Base-by-base conservation (phyloP, 2,113 vertebrate species). In the Labeo rohita region DNA sequence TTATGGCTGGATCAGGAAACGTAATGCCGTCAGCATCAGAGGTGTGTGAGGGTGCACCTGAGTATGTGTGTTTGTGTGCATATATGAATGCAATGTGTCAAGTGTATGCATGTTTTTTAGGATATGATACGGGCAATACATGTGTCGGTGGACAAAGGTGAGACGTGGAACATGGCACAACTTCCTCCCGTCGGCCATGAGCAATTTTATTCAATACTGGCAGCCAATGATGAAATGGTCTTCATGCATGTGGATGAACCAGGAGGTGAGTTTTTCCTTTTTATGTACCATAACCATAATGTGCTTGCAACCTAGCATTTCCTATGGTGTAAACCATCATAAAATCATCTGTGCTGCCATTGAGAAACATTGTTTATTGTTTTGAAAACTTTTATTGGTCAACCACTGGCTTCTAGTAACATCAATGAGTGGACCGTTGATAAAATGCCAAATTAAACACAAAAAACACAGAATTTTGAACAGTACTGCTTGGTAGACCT, bases 191-290 rank as follows among this genome's bases (percentile, higher is more conserved):
- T 98, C 2, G 95, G 96, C 0, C 96, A 97, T n/a, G 97, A 98
- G 66, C 97, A 99, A 80, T 99, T 99, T 85, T 99, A 98, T 87
- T 99, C 98, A 54, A 98, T 99, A 89, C 91, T 99, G 89, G 96
- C 96, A 11, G 97, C 97, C 0, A 97, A 96, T 6, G 94, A 97
- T 0, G 96, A 98, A 81, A 96, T 98, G 96, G 96, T 99, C 5
- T 98, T 98, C 92, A 98, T 98, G 96, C 98, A 98, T 10, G 98
- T 99, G 0, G 98, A 98, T 10, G 97, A 97, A 28, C 96, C 96
- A 0, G 97, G 97, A 47, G 97, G 98, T 98, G 61, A 92, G 96
- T 81, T 21, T 54, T 49, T 56, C 7, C 45, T 81, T 50, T 65
- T 72, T n/a, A 72, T 28, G 50, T 75, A 39, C 3, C 0, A 0